Base-by-base conservation (phyloP, 2,797 vertebrate species). In the Brotula barbata region DNA sequence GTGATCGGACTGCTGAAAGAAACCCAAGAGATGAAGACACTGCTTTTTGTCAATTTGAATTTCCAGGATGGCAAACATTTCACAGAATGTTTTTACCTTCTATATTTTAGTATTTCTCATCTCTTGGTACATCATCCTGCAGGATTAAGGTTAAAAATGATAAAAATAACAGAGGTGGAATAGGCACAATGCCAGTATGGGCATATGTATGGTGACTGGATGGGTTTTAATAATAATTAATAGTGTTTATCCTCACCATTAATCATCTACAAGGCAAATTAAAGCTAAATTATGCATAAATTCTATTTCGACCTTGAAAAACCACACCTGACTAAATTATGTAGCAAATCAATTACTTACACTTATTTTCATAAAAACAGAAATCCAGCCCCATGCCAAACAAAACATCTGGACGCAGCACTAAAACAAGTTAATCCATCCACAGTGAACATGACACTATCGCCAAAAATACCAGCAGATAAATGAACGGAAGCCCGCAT, bases 321-420 rank as follows among this genome's bases (percentile, higher is more conserved):
- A 15, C 23, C 1, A 22, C 11, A 3, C 31, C 22, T 56, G 16
- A 60, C 21, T 52, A 3, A 63, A 56, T 41, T 8, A 58, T 43
- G 22, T 9, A 47, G 23, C 58, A 69, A 54, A 49, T 47, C 3
- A 58, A 54, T 58, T 62, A 88, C 87, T 89, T 85, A 87, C 87
- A 33, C 46, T 77, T 75, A 67, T 72, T 84, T 51, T 77, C 69
- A 68, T 58, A 49, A 67, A 83, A 85, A 80, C 58, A 78, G 77
- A 54, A 75, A 64, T 80, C 68, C 57, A 72, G 72, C 80, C 79
- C 80, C 85, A 87, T 87, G 78, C 72, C 80, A 82, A 73, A 65
- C 37, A 83, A 68, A 63, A 58, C 54, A 46, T 68, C 57, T 31
- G 71, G 56, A 62, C 73, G 68, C 48, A 63, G 74, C 48, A 78